Percentiles rank a stretch among this genome's conserved stretches.
phyloP scores from a whole-genome alignment of 2,113 vertebrate genomes.

The Psammodynastes pulverulentus region DNA sequence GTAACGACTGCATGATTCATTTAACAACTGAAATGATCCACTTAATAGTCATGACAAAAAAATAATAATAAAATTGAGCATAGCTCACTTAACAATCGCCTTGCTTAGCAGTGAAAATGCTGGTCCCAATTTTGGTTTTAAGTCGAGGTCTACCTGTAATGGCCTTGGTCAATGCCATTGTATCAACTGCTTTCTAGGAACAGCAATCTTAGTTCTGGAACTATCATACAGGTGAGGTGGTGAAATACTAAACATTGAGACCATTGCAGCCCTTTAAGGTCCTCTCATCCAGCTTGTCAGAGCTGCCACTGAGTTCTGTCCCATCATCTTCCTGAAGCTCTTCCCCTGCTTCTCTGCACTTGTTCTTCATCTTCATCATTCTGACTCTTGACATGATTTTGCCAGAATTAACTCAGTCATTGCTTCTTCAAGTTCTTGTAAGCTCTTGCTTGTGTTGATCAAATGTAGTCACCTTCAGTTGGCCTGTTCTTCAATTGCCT shows the following conservation, averaged over 20 bases:
- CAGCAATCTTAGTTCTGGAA: conserved; percentile 44
- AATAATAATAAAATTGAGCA: neutral
- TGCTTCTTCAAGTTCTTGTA: neutral
- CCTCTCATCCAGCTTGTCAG: neutral
- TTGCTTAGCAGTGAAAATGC: neutral
- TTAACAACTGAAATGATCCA: neutral
- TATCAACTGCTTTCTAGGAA: conserved; percentile 63
- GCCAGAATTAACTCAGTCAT: neutral
- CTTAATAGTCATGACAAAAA: neutral
- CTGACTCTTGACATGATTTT: neutral
- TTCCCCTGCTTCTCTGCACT: neutral
- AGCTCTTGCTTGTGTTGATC: neutral
- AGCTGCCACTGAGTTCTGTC: neutral
- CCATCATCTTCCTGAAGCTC: neutral
- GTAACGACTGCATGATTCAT: no score
- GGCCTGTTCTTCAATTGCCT: neutral
- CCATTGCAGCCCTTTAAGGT: neutral
- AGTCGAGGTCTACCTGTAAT: conserved; percentile 7
- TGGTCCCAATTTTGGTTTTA: neutral
- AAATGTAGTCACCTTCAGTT: neutral
- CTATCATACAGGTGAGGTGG: neutral
- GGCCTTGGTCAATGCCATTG: conserved; percentile 57
- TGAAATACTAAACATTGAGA: neutral
- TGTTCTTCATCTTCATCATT: neutral
- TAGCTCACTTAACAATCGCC: neutral